Base-by-base conservation (phyloP, 2,113 vertebrate species). In the Hiodon tergisus region DNA sequence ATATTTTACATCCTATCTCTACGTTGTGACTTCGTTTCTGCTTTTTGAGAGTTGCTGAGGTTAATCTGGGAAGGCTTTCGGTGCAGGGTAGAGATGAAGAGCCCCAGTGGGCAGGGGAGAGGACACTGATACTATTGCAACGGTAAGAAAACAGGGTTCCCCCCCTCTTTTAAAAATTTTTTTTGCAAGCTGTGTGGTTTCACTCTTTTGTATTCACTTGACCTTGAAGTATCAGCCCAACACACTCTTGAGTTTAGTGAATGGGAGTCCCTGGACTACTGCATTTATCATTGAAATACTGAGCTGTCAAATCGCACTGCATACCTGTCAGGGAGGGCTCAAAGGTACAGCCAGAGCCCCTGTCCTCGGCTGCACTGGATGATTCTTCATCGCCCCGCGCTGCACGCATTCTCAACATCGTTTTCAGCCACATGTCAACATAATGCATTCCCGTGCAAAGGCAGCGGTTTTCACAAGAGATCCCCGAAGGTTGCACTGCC, bases 281-380 rank as follows among this genome's bases (percentile, higher is more conserved):
- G 85, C 91, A 92, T 92, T 92, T 90, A 92, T 92, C 91, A 90
- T 87, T 83, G 88, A 88, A 90, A 90, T 88, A 90, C 88, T 87
- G 88, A 90, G 91, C 91, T 92, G 91, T 92, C 91, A 90, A 87
- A 88, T 89, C 86, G 79, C 88, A 87, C 88, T 88, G 79, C 88
- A 89, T 84, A 89, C 87, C 88, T 90, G 90, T 90, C 90, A 92
- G 61, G 76, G 76, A 84, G 87, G 87, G 86, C 90, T 92, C 90
- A 89, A 86, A 91, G 89, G 90, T 89, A 88, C 85, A 79, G 87
- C 86, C 82, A 80, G 53, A 61, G 85, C 85, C 86, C 86, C 84
- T 86, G 85, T 88, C 86, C 83, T 88, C 88, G 83, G 86, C 83
- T 89, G 86, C 89, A 85, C 85, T 83, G 85, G 85, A 88, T 89